Evolutionary conservation across 1,140 invertebrate genomes (phyloP), one percentile per base, ranked within the genome.

Genomic region (Gonioctena quinquepunctata): DNA sequence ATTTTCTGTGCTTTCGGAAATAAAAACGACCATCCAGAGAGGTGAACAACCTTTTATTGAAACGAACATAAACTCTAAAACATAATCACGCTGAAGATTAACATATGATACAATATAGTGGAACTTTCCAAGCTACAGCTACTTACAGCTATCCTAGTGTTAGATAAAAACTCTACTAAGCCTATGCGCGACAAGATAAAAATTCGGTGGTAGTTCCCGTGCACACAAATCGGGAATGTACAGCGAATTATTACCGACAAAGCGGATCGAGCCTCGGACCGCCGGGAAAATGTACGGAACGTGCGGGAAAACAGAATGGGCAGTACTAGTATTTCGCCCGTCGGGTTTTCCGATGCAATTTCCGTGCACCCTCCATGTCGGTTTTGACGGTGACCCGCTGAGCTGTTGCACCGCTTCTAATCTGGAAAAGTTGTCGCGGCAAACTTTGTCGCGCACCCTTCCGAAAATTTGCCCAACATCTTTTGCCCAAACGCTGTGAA

Each of bases 21-120:
- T 27, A 71, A 71, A 71, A n/a, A 71, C 16, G 7, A 59, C 50
- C 3, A 28, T 67, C 27, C 65, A 76, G 77, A 79, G 77, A 79
- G 78, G 77, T 79, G 75, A 81, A 80, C 73, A 79, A 75, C 72
- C 70, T 80, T n/a, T 80, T 79, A 79, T 79, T 80, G 69, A n/a
- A 13, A 78, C 70, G 69, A 77, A 79, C 77, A 77, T 79, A 80
- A 78, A 72, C 61, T 76, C 59, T 68, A 76, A 73, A 74, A 80
- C 78, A 81, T 70, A 77, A 78, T 77, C 80, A 81, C 77, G 75
- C 69, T 77, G 69, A 72, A 75, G 52, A 69, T 69, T 78, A 76
- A 76, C 68, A 74, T 78, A 78, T 78, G 68, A 73, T 77, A 74
- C 73, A 74, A 33, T 74, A 72, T 61, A 77, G 66, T 76, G 72